Percentiles rank a stretch among this genome's conserved stretches.
Conservation (phyloP, 2,888 invertebrate species). For the Cataglyphis rosenhaueri region DNA sequence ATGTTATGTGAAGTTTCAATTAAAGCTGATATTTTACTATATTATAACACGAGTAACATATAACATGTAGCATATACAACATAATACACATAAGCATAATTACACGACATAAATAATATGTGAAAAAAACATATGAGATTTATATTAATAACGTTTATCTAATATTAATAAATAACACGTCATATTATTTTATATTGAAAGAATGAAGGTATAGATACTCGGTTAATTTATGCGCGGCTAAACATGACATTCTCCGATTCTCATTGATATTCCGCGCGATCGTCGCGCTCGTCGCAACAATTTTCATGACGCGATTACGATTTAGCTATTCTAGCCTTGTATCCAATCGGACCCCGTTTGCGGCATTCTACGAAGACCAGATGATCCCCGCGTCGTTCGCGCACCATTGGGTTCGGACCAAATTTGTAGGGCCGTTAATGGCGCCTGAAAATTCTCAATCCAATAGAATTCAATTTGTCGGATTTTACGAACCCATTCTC, state of each 20-base stretch:
- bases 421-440: slow-evolving; percentile 48
- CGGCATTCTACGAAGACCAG: slow-evolving; percentile 46
- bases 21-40: background rate
- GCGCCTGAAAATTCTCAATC: slow-evolving; percentile 28
- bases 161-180: background rate
- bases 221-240: slow-evolving; percentile 29
- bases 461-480: slow-evolving; percentile 20
- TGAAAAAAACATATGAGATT: background rate
- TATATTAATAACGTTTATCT: background rate
- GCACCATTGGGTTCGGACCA: slow-evolving; percentile 29
- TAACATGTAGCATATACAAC: too few species aligned
- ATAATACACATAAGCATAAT: background rate
- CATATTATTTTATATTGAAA: background rate
- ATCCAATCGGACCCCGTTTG: slow-evolving; percentile 63
- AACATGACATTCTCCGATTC: background rate
- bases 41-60: background rate
- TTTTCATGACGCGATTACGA: slow-evolving; percentile 65
- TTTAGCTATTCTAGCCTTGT: slow-evolving; percentile 74
- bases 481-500: background rate
- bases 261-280: slow-evolving; percentile 69
- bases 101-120: background rate
- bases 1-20: background rate
- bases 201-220: background rate
- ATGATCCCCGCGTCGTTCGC: slow-evolving; percentile 28
- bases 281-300: slow-evolving; percentile 58